A percentile compares a stretch with the other conserved stretches of the same genome.
Evolutionary conservation across 2,797 vertebrate species (phyloP).

Genomic region (Eutrigla gurnardus): DNA sequence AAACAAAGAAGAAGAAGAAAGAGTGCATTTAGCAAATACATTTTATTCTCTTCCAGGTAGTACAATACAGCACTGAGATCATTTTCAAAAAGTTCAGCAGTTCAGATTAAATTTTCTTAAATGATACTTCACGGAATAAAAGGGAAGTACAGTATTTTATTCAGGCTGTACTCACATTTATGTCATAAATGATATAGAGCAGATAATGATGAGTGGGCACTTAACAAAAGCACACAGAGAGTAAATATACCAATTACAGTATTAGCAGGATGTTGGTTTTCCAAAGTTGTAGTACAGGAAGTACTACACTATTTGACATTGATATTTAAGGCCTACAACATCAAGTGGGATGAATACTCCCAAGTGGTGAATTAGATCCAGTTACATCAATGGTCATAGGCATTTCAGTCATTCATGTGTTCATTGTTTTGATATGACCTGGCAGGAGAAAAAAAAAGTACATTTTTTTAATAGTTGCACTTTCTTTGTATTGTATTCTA

Average conservation of each 20-base stretch:
- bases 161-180: conserved; percentile 17
- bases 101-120: conserved; percentile 21
- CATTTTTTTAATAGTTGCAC: neutral
- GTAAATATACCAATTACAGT: conserved; percentile 1
- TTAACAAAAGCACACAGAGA: conserved; percentile 12
- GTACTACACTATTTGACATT: conserved; percentile 33
- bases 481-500: neutral
- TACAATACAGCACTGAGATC: conserved; percentile 18
- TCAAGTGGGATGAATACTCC: conserved; percentile 36
- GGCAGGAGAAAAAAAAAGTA: conserved; percentile 2
- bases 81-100: conserved; percentile 23
- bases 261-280: neutral
- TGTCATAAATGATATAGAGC: neutral
- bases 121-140: conserved; percentile 37
- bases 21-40: conserved; percentile 11
- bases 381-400: conserved; percentile 21
- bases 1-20: neutral
- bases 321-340: conserved; percentile 70
- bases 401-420: conserved; percentile 67
- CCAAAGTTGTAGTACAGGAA: conserved; percentile 22
- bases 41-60: conserved; percentile 56
- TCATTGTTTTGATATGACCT: conserved; percentile 82
- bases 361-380: conserved; percentile 16
- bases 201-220: neutral
- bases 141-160: conserved; percentile 14